Percentiles rank a stretch among this genome's conserved stretches.
Conservation (phyloP, 1,140 invertebrate genomes). For the Drosophila lowei region DNA sequence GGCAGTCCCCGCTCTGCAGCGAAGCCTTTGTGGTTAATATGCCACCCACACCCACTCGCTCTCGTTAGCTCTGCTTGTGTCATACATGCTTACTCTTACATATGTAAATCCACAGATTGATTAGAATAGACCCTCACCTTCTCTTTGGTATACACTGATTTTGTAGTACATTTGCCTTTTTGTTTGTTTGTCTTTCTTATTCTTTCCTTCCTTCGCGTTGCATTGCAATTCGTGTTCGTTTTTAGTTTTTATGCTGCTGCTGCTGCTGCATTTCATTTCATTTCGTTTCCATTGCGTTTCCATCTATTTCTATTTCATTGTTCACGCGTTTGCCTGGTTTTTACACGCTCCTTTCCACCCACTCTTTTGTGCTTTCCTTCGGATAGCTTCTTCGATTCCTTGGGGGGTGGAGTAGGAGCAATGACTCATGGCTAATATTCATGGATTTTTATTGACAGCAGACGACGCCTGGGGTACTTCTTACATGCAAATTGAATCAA, state of each 20-base stretch:
- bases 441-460: conserved; percentile 50
- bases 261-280: conserved; percentile 36
- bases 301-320: conserved; percentile 42
- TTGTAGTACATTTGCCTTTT: conserved; percentile 5
- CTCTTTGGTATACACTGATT: no score
- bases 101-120: no score
- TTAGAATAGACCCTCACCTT: no score
- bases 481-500: conserved; percentile 7
- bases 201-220: conserved; percentile 45
- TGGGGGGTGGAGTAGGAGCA: conserved; percentile 4
- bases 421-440: conserved; percentile 34
- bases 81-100: no score
- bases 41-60: no score
- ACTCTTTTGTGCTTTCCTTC: conserved; percentile 25
- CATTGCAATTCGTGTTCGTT: conserved; percentile 46
- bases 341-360: not conserved
- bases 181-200: conserved; percentile 63
- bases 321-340: not conserved
- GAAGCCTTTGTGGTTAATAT: conserved; percentile 6
- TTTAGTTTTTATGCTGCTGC: conserved; percentile 3
- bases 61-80: no score
- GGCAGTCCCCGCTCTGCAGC: not conserved
- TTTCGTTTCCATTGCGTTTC: conserved; percentile 35
- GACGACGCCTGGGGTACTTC: conserved; percentile 2
- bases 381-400: conserved; percentile 22